Base-by-base conservation (phyloP, 92 coral and sea anemone species). In the Phenganax stokvisi region DNA sequence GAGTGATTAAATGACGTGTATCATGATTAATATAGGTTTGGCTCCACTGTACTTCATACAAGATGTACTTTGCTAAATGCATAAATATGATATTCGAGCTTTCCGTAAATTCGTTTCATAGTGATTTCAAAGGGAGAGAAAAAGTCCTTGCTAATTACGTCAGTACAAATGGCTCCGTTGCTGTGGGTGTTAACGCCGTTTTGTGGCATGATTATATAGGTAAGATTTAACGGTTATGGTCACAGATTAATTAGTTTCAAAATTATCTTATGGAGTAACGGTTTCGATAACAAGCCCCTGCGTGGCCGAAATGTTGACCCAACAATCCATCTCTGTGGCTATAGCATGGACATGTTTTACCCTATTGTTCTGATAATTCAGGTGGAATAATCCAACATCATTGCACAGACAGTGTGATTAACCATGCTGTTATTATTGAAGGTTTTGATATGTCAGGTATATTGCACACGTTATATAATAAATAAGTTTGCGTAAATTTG, bases 161-260 rank as follows among this genome's bases (percentile, higher is more conserved):
- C 30, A 53, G 27, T 52, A 30, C 54, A 6, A 84, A 86, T 74
- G 98, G 98, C 60, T 89, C 98, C 7, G 81, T 92, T 81, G 94
- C 90, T n/a, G 96, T 94, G 15, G 88, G 89, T 74, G 97, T 94
- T 9, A 90, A 94, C 76, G 97, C 98, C 0, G 90, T 93, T 2
- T 81, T 92, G 90, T 91, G 98, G 98, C 98, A 94, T 82, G 98
- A 94, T 74, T 94, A 94, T 71, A 57, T 94, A 31, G 92, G 98
- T 94, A 83, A 47, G 81, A 17, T 56, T 9, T 51, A n/a, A 30
- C 10, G 15, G 15, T 59, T 59, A 20, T 59, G 65, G 25, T 59
- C 65, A 12, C 15, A 59, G 15, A 12, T 59, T 13, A 13, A 37
- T 2, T 37, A 37, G 47, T 37, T 37, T 37, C 3, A 37, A 37